These are phyloP conservation scores for Mobula birostris DNA, from an alignment of 2,113 vertebrate species.

Conservation along the genomic window DNA sequence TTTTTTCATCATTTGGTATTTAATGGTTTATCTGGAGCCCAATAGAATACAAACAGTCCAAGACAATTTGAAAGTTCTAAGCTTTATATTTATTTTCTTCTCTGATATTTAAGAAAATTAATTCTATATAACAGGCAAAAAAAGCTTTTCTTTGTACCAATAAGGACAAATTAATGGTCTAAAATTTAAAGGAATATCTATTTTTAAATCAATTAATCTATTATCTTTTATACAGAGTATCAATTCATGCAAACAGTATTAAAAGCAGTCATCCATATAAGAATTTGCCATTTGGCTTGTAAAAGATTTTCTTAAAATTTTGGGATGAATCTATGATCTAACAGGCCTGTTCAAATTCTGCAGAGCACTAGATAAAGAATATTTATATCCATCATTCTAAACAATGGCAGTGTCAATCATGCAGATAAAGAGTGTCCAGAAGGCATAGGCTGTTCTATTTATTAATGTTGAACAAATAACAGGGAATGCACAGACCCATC, in stretches of 20 bases:
- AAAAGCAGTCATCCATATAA: not conserved
- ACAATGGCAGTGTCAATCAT: constrained; percentile 29
- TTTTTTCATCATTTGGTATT: not conserved
- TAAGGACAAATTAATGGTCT: not conserved
- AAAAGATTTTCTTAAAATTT: too few species aligned
- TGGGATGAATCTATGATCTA: constrained; percentile 5
- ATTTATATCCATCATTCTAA: constrained; percentile 24
- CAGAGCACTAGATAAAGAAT: not conserved
- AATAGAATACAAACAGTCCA: not conserved
- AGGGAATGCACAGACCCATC: constrained; percentile 15
- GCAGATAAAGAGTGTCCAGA: constrained; percentile 10
- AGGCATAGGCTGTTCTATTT: constrained; percentile 34
- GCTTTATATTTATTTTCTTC: not conserved
- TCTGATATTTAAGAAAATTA: not conserved
- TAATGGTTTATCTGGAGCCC: not conserved
- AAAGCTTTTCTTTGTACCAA: not conserved
- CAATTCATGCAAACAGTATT: not conserved
- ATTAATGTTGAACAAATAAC: constrained; percentile 38
- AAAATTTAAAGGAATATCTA: not conserved
- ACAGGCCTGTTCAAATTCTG: constrained; percentile 15
- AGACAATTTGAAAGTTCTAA: not conserved
- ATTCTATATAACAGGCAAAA: not conserved
- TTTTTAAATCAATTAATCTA: not conserved
- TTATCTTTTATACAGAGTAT: not conserved
- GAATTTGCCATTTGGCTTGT: not conserved